phyloP scores from a whole-genome alignment of 92 coral and sea anemone species.

The Porites divaricata region DNA sequence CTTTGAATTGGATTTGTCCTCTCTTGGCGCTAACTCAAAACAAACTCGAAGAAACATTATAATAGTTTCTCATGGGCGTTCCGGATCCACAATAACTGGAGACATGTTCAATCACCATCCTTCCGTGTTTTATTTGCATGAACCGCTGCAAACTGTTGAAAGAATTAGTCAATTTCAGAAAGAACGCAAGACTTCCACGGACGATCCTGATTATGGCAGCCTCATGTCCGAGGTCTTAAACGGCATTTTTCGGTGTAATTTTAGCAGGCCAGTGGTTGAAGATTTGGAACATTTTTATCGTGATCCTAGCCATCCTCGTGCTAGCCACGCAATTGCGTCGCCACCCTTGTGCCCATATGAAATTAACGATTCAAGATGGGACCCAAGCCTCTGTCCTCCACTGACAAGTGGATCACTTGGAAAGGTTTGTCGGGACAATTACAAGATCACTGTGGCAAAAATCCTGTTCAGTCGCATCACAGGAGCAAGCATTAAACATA shows the following conservation, averaged over 20 bases:
- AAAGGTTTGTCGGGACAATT: conserved; percentile 21
- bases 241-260: conserved; percentile 32
- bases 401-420: conserved; percentile 8
- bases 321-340: conserved; percentile 28
- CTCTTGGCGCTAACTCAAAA: not conserved
- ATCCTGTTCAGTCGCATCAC: conserved; percentile 46
- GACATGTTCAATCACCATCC: conserved; percentile 55
- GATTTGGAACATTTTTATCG: conserved; percentile 26
- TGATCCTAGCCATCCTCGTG: conserved; percentile 21
- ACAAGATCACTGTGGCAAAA: conserved; percentile 41
- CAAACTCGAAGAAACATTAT: conserved; percentile 30
- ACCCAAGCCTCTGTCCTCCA: conserved; percentile 37
- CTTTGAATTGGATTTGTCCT: not conserved
- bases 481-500: conserved; percentile 25
- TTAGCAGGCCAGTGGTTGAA: conserved; percentile 18
- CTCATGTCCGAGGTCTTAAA: conserved; percentile 25
- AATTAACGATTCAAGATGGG: conserved; percentile 38
- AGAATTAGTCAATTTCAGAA: not conserved
- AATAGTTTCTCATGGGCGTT: conserved; percentile 50
- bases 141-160: conserved; percentile 54
- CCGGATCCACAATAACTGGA: conserved; percentile 50
- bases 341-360: conserved; percentile 53
- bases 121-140: conserved; percentile 42
- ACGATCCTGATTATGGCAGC: not conserved
- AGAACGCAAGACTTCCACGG: not conserved